A percentile compares a stretch with the other conserved stretches of the same genome.
Conservation (phyloP, 2,888 invertebrate genomes). For the Rotaria socialis region DNA sequence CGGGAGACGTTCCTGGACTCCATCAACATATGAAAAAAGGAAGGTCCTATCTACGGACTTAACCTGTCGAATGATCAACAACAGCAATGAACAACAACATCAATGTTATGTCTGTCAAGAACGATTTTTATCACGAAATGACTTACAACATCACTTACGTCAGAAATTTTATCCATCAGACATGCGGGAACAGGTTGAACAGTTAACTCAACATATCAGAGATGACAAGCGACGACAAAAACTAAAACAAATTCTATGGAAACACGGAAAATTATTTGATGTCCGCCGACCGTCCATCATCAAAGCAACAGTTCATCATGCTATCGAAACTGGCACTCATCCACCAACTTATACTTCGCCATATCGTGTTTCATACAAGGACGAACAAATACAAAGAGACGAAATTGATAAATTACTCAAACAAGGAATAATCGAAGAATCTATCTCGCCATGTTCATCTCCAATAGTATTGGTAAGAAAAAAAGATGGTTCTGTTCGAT, state of each 20-base stretch:
- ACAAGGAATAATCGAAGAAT: constrained; percentile 43
- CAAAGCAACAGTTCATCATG: not conserved
- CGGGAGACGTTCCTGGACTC: too few relatives aligned
- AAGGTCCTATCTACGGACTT: too few relatives aligned
- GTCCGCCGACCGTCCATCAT: not conserved
- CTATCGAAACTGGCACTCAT: not conserved
- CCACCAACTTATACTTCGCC: not conserved
- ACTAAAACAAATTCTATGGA: not conserved
- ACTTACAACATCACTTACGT: not conserved
- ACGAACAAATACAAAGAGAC: constrained; percentile 4
- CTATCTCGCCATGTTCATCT: constrained; percentile 45
- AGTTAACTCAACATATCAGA: not conserved
- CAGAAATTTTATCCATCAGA: not conserved
- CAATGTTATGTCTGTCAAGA: too few relatives aligned
- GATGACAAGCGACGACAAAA: not conserved
- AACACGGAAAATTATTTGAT: not conserved
- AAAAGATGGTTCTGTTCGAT: constrained; percentile 40
- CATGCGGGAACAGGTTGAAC: not conserved
- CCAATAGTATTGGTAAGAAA: constrained; percentile 42
- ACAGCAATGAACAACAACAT: too few relatives aligned
- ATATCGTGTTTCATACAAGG: not conserved
- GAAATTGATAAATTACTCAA: constrained; percentile 47
- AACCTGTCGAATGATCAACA: too few relatives aligned
- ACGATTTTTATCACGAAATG: not conserved
- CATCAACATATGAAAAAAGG: too few relatives aligned